A percentile compares a stretch with the other conserved stretches of the same genome.
These are phyloP conservation scores for Limnothrissa miodon DNA, from an alignment of 2,113 vertebrate genomes.

Conservation along the genomic window DNA sequence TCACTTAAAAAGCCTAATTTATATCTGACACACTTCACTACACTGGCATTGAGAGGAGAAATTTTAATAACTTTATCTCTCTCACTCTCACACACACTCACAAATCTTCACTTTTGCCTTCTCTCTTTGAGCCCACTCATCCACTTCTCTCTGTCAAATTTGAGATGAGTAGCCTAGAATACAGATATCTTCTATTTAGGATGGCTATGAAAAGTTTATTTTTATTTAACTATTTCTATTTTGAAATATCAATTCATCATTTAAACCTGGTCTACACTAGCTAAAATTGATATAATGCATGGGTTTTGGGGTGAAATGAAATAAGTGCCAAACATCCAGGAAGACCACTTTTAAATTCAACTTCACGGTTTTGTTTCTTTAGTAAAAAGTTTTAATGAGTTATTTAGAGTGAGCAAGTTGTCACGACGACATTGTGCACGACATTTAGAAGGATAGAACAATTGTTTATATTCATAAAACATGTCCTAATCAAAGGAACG, in stretches of 20 bases:
- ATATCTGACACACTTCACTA: slow-evolving; percentile 73
- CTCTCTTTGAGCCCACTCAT: neutral
- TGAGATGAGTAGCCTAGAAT: neutral
- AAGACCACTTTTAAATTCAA: neutral
- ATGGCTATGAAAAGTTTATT: neutral
- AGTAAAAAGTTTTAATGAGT: neutral
- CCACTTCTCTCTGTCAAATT: neutral
- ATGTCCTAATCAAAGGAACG: too few species aligned
- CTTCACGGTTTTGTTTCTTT: neutral
- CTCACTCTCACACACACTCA: neutral
- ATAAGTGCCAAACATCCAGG: neutral
- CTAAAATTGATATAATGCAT: neutral
- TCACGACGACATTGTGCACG: neutral
- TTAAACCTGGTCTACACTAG: neutral
- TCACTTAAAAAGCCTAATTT: slow-evolving; percentile 61
- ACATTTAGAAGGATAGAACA: neutral
- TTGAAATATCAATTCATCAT: neutral
- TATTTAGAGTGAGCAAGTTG: neutral
- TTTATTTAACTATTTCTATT: neutral
- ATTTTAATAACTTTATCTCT: slow-evolving; percentile 62
- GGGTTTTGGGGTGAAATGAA: neutral
- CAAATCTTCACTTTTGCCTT: neutral
- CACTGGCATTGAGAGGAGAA: slow-evolving; percentile 66
- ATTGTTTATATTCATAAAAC: neutral
- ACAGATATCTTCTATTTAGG: neutral